Base-by-base conservation (phyloP, 1,140 invertebrate species). In the Drosophila suzukii region DNA sequence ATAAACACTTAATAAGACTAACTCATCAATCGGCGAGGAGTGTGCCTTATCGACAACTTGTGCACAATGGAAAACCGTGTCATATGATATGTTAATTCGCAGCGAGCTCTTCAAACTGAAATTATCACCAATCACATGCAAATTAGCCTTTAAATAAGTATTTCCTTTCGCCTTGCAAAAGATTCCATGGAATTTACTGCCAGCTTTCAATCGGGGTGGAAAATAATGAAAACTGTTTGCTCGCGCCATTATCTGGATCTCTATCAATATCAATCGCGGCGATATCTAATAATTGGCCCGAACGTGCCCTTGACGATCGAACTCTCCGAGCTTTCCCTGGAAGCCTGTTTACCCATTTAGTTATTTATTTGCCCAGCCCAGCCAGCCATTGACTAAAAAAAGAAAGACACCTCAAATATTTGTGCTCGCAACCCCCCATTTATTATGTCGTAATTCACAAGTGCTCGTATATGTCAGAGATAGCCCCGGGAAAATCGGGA, bases 361-460 rank as follows among this genome's bases (percentile, higher is more conserved):
- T 60, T 75, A 70, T 84, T 78, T 66, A 74, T 85, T 88, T 82
- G 81, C 63, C 60, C 44, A 66, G 75, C 59, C 75, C 78, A 74
- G 60, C 57, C 44, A 66, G 78, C 59, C 75, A 62, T 76, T 76
- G 43, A 68, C 78, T 71, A 75, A 74, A 71, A 78, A 77, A 78
- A 65, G 41, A 72, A 58, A 65, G 41, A 76, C 57, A 65, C 65
- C 61, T 47, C 63, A 62, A 73, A 76, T 58, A 82, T 73, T 80
- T 77, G 66, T 77, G 66, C 55, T 77, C 60, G 75, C 67, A 55
- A 57, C 7, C 7, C 53, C 66, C 51, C 78, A 81, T 85, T 86
- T 71, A 70, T 81, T 86, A 65, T 74, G 53, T 60, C 56, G 63
- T 88, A 83, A 86, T 90, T 85, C 81, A 80, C 72, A 81, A 90